Base-by-base conservation (phyloP, 2,888 invertebrate genomes). In the Gymnocheta viridis region DNA sequence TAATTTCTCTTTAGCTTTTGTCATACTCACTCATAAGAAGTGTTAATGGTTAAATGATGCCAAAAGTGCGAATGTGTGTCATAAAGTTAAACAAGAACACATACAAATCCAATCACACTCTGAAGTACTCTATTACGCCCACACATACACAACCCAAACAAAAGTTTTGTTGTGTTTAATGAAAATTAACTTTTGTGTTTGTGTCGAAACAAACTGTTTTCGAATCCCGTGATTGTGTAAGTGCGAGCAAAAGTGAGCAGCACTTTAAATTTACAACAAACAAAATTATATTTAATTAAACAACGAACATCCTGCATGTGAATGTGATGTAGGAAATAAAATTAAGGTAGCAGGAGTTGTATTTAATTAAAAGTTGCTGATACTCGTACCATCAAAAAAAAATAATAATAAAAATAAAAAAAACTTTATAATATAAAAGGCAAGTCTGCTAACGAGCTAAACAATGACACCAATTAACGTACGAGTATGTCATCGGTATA, bases 121-220 rank as follows among this genome's bases (percentile, higher is more conserved):
- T n/a, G 12, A 12, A 24, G n/a, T 29, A 12, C 19, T n/a, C 12
- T 56, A 2, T 41, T 41, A 19, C 24, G 32, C n/a, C 29, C 74
- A 38, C 51, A 62, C 38, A 24, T 19, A 38, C 4, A 74, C 56
- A 44, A 49, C 70, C 64, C 51, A 58, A 67, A 62, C 69, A 78
- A 73, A 77, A 82, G 35, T 78, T 78, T 73, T 74, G 60, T 73
- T 60, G 54, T 73, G 27, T 49, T 73, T 78, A 73, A 78, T 82
- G 82, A 82, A 78, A 82, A 82, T 82, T 78, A 78, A 82, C 62
- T 73, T 78, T 82, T 54, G 62, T 60, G 19, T 38, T 41, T 19
- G 64, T 54, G 67, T 77, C 67, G 41, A 60, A 54, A 32, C 58
- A 54, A 72, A 60, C 44, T 58, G 72, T 66, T 44, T 19, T 56